Evolutionary conservation across 2,888 invertebrate species (phyloP), one percentile per base, ranked within the genome.

Genomic region (Eucriotettix oculatus): DNA sequence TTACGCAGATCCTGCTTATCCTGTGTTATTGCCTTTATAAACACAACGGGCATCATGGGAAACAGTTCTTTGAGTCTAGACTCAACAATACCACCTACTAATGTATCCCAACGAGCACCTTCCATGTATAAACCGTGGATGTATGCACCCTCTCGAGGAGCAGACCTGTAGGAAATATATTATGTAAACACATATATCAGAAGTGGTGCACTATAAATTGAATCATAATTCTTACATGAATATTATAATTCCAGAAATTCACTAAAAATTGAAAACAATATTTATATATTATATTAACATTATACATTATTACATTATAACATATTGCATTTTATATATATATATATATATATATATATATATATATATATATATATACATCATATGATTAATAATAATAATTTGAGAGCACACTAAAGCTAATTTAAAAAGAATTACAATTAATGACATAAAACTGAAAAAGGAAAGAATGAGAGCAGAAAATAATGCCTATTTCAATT

Each of bases 81-180:
- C 69, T 95, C 92, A 12, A 83, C 81, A 63, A 96, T 87, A 68
- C 85, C 82, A 58, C 90, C 90, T 12, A 80, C 71, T 67, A 79
- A 78, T 16, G 78, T 81, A 73, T 96, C 95, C 95, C 95, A 96
- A 63, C 93, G 84, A 14, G 95, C 95, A 55, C 95, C 95, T 75
- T 95, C 95, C 90, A 95, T 90, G 73, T 79, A 90, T 61, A 96
- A 76, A 0, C 92, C 91, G 73, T 89, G 85, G 58, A 96, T 84
- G 72, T 89, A 91, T 9, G 94, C 90, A 16, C 95, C 96, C 71
- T 96, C 95, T 56, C 92, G 82, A 0, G 95, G 94, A 0, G 94
- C 82, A 0, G 85, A 78, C 44, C 86, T 86, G 66, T n/a, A 48
- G n/a, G 12, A 48, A 12, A 48, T 48, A 14, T 7, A 48, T 48